Evolutionary conservation across 2,797 vertebrate genomes (phyloP).

Genomic region (Coregonus suidteri): DNA sequence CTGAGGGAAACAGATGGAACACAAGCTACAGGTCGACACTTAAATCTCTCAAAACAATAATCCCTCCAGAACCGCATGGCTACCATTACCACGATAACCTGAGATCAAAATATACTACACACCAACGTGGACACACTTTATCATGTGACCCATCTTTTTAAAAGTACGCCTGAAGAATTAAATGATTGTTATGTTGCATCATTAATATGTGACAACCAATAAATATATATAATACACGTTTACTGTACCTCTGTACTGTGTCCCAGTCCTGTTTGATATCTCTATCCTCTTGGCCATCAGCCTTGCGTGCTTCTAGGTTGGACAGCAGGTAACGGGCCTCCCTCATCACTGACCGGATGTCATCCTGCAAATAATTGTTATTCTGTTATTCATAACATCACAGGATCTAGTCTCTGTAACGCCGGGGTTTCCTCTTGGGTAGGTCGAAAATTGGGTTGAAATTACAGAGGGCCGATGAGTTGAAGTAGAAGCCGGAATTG

Average conservation of each 20-base stretch:
- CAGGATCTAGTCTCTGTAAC: background rate
- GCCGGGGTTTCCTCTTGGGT: too few relatives aligned
- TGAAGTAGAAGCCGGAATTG: too few relatives aligned
- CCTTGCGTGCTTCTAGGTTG: conserved; percentile 82
- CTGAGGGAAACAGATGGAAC: conserved; percentile 61
- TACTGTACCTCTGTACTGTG: conserved; percentile 85
- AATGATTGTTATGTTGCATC: too few relatives aligned
- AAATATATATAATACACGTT: too few relatives aligned
- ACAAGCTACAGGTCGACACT: conserved; percentile 11
- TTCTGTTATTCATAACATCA: background rate
- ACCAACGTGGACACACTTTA: background rate
- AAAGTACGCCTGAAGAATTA: too few relatives aligned
- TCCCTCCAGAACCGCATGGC: background rate
- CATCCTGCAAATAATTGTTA: conserved; percentile 72
- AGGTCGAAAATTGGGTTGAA: too few relatives aligned
- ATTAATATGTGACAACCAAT: too few relatives aligned
- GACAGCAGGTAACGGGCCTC: conserved; percentile 87
- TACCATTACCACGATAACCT: background rate
- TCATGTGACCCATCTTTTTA: background rate
- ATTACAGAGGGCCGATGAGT: too few relatives aligned
- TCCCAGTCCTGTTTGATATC: conserved; percentile 85
- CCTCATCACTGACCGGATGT: conserved; percentile 86
- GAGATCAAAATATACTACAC: background rate
- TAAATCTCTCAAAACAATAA: background rate
- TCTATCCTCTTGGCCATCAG: conserved; percentile 65